phyloP scores from a whole-genome alignment of 1,140 invertebrate genomes.

The Kradibia gibbosae region DNA sequence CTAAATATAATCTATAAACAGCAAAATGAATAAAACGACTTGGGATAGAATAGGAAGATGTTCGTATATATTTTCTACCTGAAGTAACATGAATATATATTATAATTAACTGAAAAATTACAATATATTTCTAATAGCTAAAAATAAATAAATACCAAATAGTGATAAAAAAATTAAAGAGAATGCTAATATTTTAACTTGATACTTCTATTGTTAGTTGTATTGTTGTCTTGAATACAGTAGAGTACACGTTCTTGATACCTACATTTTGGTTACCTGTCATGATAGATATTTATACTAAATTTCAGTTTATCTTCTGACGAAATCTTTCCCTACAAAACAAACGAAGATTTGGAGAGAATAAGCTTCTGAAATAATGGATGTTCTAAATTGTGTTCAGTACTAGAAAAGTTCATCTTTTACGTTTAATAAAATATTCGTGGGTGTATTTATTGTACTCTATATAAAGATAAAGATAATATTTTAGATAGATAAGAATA shows the following conservation, averaged over 20 bases:
- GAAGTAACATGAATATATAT: no score
- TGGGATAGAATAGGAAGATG: no score
- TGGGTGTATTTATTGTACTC: background rate
- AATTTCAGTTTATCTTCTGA: background rate
- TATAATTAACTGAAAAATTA: no score
- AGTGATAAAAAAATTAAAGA: background rate
- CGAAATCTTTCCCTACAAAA: background rate
- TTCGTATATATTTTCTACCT: no score
- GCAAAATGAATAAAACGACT: no score
- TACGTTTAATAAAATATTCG: background rate
- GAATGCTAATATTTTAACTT: background rate
- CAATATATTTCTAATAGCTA: no score
- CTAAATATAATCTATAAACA: no score
- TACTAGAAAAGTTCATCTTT: background rate
- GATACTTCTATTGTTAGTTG: background rate
- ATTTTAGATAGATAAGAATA: no score
- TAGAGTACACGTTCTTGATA: slow-evolving; percentile 3
- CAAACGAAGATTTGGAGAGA: background rate
- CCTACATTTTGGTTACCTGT: slow-evolving; percentile 21
- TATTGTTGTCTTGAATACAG: background rate
- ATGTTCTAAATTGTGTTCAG: background rate
- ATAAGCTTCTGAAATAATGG: background rate
- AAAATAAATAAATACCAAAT: no score
- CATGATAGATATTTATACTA: background rate
- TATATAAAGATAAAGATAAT: no score